Base-by-base conservation (phyloP, 2,888 invertebrate genomes). In the Lycocerus yunnanus region DNA sequence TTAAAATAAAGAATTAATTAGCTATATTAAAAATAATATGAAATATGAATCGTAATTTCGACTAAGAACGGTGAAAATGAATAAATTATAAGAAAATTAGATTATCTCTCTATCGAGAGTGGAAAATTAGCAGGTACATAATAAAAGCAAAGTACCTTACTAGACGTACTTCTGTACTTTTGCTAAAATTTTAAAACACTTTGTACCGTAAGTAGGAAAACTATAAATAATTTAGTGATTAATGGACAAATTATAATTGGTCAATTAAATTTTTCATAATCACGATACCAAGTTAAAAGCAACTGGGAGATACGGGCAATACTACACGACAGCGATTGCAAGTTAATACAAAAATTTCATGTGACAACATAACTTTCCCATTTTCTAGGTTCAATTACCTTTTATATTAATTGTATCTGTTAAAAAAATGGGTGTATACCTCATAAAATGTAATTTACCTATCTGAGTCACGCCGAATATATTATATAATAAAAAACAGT, bases 51-150 rank as follows among this genome's bases (percentile, higher is more conserved):
- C 65, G 58, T 71, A 71, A 71, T 66, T 71, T 20, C 13, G 20
- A 58, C 15, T 71, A 20, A 43, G 66, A 66, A 43, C 58, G 43
- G 27, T 18, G 58, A 66, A 71, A 71, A 71, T 71, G 65, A 71
- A 71, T 71, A 71, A 71, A 66, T 71, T 71, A 71, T 63, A 43
- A 66, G 71, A 66, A 71, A 71, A 71, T 71, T 15, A 71, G 71
- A 71, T 71, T 71, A 71, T 71, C 69, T 69, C 71, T 69, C 66
- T 15, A 65, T 27, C 27, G 71, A 63, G 71, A 71, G 71, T 71
- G 43, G 71, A 58, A 71, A 71, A 71, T 71, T 71, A 71, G 58
- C 66, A 14, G 66, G 58, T 66, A 58, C 43, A 21, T 66, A 58
- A 63, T 71, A 58, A 71, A 71, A 18, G 63, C 61, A 27, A 69